Evolutionary conservation across 1,140 invertebrate species (phyloP), one percentile per base, ranked within the genome.

Genomic region (Drosophila pachea): DNA sequence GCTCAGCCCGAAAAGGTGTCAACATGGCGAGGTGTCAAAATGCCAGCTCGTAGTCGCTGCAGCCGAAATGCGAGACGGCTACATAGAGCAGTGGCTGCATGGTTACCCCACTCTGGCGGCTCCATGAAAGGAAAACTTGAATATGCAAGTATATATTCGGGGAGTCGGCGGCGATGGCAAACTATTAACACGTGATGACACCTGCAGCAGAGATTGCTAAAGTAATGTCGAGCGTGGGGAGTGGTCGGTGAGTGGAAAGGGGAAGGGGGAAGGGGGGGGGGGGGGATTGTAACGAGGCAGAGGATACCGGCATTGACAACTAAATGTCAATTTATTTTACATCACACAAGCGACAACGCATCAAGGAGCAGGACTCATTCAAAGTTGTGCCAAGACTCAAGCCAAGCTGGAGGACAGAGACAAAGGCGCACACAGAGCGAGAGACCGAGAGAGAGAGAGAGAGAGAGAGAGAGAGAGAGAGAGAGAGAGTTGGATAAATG

Each of bases 251-350:
- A n/a, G n/a, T n/a, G n/a, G n/a, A n/a, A n/a, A n/a, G n/a, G n/a
- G n/a, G n/a, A n/a, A n/a, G n/a, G n/a, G n/a, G n/a, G 22, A 22
- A 7, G 5, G 22, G 35, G 38, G 55, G 29, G 9, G 5, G 2
- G 5, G 12, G 12, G 14, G 6, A 14, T 3, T 43, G 12, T 12
- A 43, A 7, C 40, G 11, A 29, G 48, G 2, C 4, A 14, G 7
- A 22, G 11, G 11, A 29, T 7, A 7, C 36, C 31, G 42, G 59
- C 78, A 79, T 72, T 65, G 76, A 72, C 81, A 84, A 74, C 73
- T 76, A 84, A 86, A 84, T 84, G 79, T 81, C 79, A 86, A 86
- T 86, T 84, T 84, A 79, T 74, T 81, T 84, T 76, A 74, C 73
- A 79, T 76, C 73, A 84, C 73, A 71, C 48, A 47, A 61, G 60